Evolutionary conservation across 2,888 invertebrate species (phyloP).

Genomic region (Incurvaria masculella): DNA sequence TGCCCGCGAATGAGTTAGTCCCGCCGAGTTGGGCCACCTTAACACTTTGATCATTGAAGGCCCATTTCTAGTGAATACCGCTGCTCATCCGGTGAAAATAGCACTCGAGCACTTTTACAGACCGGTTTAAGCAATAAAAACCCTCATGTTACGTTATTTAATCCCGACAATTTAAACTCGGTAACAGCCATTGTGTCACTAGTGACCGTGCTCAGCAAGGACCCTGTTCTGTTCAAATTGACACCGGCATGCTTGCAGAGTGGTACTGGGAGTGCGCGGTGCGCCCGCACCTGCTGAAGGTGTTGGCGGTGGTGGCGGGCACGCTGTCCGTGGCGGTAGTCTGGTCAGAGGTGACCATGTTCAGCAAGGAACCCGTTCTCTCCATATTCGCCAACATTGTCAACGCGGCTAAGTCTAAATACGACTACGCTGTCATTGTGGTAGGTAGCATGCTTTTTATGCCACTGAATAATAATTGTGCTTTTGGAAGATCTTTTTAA

Average conservation of each 20-base stretch:
- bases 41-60: too few relatives aligned
- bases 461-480: too few relatives aligned
- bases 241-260: too few relatives aligned
- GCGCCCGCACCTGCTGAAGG: conserved; percentile 72
- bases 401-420: conserved; percentile 71
- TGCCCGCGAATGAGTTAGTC: too few relatives aligned
- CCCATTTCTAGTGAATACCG: too few relatives aligned
- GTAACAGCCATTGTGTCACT: conserved; percentile 98
- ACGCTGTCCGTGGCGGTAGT: conserved; percentile 87
- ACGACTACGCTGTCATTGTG: conserved; percentile 95
- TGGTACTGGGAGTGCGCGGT: conserved; percentile 96
- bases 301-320: conserved; percentile 68
- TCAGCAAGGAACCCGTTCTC: conserved; percentile 86
- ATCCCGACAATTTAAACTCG: too few relatives aligned
- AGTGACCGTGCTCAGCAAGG: conserved; percentile 92
- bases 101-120: too few relatives aligned
- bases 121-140: too few relatives aligned
- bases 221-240: conserved; percentile 94
- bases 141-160: too few relatives aligned
- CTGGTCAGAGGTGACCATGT: conserved; percentile 99
- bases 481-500: too few relatives aligned
- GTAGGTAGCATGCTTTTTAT: conserved; percentile 43
- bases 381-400: conserved; percentile 97
- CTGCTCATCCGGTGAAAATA: too few relatives aligned
- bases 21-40: too few relatives aligned